phyloP scores from a whole-genome alignment of 2,888 invertebrate species.

The Heliothis peltigera region DNA sequence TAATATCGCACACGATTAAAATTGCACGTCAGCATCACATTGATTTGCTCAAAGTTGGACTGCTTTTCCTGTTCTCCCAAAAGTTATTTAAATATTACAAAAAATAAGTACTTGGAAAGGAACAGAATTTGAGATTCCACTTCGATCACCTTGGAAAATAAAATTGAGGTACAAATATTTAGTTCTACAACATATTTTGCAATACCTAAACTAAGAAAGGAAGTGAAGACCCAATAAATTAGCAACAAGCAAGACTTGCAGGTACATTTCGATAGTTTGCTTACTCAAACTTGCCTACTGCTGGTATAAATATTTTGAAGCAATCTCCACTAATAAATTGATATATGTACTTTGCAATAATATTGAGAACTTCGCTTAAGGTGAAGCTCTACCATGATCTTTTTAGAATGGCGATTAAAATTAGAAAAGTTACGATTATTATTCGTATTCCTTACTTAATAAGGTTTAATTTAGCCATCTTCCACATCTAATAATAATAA shows the following conservation, averaged over 20 bases:
- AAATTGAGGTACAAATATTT: not conserved
- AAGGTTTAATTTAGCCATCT: too few relatives aligned
- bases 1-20: too few relatives aligned
- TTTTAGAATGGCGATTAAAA: not conserved
- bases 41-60: too few relatives aligned
- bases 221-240: constrained; percentile 5
- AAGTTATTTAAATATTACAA: too few relatives aligned
- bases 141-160: not conserved
- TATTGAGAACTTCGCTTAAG: constrained; percentile 27
- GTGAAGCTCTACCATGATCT: constrained; percentile 3
- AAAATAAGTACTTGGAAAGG: too few relatives aligned
- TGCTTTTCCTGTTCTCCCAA: too few relatives aligned
- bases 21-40: too few relatives aligned
- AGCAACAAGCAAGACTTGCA: not conserved
- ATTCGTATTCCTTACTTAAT: too few relatives aligned
- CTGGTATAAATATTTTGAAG: constrained; percentile 3
- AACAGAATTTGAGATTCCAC: not conserved
- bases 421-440: not conserved
- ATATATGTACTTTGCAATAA: constrained; percentile 1
- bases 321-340: constrained; percentile 15
- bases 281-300: constrained; percentile 6
- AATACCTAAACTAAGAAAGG: not conserved
- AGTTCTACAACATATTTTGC: not conserved
- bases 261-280: constrained; percentile 1
- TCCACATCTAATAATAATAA: too few relatives aligned